A percentile compares a stretch with the other conserved stretches of the same genome.
Conservation (phyloP, 2,888 invertebrate species). For the Hyalella azteca region DNA sequence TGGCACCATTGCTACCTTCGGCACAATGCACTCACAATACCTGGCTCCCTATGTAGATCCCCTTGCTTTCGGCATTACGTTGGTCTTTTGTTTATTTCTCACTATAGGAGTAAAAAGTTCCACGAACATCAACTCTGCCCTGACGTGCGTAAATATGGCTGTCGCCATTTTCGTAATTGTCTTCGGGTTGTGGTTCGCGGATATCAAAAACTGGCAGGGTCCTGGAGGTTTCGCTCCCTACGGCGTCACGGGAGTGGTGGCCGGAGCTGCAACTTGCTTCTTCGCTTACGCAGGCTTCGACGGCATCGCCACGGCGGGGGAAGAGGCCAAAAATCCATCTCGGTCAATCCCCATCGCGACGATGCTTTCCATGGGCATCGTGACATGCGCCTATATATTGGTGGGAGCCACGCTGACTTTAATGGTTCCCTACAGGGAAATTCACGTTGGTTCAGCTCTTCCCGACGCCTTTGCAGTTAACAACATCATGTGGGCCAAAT, state of each 20-base stretch:
- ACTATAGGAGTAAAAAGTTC: slow-evolving; percentile 82
- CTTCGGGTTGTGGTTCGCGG: slow-evolving; percentile 85
- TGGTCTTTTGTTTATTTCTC: slow-evolving; percentile 74
- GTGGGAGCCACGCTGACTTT: slow-evolving; percentile 82
- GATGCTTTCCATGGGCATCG: slow-evolving; percentile 78
- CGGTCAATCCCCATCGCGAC: slow-evolving; percentile 85
- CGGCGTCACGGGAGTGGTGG: slow-evolving; percentile 77
- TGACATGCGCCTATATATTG: slow-evolving; percentile 76
- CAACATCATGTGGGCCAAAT: slow-evolving; percentile 83
- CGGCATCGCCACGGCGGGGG: slow-evolving; percentile 86
- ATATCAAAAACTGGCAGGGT: slow-evolving; percentile 79
- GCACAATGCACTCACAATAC: slow-evolving; percentile 47
- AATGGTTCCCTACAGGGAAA: slow-evolving; percentile 75
- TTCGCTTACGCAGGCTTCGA: slow-evolving; percentile 93
- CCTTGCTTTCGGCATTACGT: slow-evolving; percentile 66
- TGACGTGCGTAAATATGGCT: slow-evolving; percentile 76
- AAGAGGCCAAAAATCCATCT: slow-evolving; percentile 81
- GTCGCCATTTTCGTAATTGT: slow-evolving; percentile 82
- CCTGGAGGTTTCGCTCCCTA: slow-evolving; percentile 79
- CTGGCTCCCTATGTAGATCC: slow-evolving; percentile 58
- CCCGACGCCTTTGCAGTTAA: slow-evolving; percentile 80
- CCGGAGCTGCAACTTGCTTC: slow-evolving; percentile 86
- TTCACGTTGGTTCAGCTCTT: slow-evolving; percentile 74
- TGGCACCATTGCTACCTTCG: slow-evolving; percentile 47
- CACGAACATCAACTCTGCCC: slow-evolving; percentile 82